These are phyloP conservation scores for Hippoglossus hippoglossus DNA, from an alignment of 2,797 vertebrate genomes.

Conservation along the genomic window DNA sequence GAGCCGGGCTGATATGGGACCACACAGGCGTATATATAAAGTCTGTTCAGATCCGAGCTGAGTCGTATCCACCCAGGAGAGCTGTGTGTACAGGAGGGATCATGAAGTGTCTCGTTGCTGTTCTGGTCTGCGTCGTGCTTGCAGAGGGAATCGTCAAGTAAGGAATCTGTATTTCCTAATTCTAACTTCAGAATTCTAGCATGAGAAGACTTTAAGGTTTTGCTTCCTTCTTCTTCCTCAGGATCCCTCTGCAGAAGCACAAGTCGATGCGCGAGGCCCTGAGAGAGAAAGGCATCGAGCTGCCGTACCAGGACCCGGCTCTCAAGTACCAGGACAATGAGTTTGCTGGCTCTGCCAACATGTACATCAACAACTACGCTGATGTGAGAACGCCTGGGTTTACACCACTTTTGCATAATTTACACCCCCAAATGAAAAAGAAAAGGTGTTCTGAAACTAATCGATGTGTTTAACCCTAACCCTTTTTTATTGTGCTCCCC, in stretches of 20 bases:
- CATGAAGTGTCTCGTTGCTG: slow-evolving; percentile 62
- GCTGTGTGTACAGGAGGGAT: slow-evolving; percentile 18
- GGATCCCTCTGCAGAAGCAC: slow-evolving; percentile 81
- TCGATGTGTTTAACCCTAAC: background rate
- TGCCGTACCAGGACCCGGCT: slow-evolving; percentile 68
- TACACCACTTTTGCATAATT: background rate
- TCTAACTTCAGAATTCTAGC: too few species aligned
- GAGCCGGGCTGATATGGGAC: slow-evolving; percentile 18
- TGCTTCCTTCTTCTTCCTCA: slow-evolving; percentile 35
- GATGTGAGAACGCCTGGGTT: slow-evolving; percentile 73
- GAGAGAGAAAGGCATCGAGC: slow-evolving; percentile 72
- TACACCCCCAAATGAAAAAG: background rate
- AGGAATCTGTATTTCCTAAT: slow-evolving; percentile 12
- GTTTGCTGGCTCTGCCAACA: slow-evolving; percentile 43
- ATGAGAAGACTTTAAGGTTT: background rate
- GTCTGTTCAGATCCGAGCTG: background rate
- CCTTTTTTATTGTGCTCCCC: background rate
- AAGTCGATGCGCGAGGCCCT: slow-evolving; percentile 81
- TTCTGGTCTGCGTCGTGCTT: slow-evolving; percentile 53
- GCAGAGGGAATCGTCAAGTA: slow-evolving; percentile 50
- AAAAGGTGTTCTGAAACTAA: background rate
- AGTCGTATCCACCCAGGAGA: slow-evolving; percentile 29
- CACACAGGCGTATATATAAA: slow-evolving; percentile 54
- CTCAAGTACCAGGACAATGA: slow-evolving; percentile 72
- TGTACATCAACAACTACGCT: slow-evolving; percentile 84